Evolutionary conservation across 2,888 invertebrate species (phyloP), one percentile per base, ranked within the genome.

Genomic region (Rambutsinella grinnellia): DNA sequence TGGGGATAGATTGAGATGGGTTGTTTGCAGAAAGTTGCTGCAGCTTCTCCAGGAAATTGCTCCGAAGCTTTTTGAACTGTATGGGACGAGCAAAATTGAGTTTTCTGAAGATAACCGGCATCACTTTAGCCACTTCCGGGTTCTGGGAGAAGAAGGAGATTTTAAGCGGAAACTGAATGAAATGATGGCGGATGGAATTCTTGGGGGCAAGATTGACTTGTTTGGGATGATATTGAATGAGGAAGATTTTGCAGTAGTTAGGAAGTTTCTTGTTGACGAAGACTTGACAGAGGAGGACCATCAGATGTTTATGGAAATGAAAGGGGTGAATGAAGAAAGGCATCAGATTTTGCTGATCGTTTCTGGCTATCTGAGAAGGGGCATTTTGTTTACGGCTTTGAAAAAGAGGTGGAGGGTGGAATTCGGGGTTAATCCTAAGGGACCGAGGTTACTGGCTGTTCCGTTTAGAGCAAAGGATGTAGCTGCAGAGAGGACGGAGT

Each of bases 401-500:
- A 61, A 44, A 1, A 81, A 74, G 60, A 56, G 76, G 17, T 72
- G 78, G 78, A 21, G 70, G 23, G 79, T 80, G 3, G 79, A 81
- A 21, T 81, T 79, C 44, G 81, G 81, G 1, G 81, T 81, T 15
- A 56, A 81, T 49, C 49, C 61, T 2, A 44, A 36, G 5, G 63
- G 51, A n/a, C 6, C 10, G 17, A 17, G 53, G 5, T 13, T 2
- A 24, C 24, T 53, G 53, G 65, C 62, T 2, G 51, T 81, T 1
- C 81, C 81, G n/a, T 81, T 81, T 15, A 49, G 62, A 23, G 79
- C 66, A 0, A 79, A 79, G 47, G 82, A 82, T 47, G 78, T 79
- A 0, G 79, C 82, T 3, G 72, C 78, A 13, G 82, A 82, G 53
- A 49, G 79, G 17, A 81, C 82, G 0, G 81, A 82, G 65, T 82